Base-by-base conservation (phyloP, 2,888 invertebrate genomes). In the Thysanoteuthis rhombus region DNA sequence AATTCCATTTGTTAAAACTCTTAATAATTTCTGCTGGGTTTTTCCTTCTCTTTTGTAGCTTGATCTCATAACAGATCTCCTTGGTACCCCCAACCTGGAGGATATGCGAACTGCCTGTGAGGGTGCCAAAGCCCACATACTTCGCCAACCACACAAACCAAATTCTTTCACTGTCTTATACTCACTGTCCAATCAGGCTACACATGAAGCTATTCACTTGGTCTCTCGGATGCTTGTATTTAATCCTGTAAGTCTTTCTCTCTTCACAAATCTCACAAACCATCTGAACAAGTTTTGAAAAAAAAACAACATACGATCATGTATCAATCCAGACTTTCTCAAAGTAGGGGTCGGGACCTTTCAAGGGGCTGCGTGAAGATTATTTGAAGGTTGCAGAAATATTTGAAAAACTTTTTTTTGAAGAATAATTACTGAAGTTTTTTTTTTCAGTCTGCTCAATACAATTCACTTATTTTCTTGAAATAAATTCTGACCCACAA, bases 91-190 rank as follows among this genome's bases (percentile, higher is more conserved):
- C 90, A 98, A 98, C 94, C 97, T 98, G 96, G 99, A 99, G 96
- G 99, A 99, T 97, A 99, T 99, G 99, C 98, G 98, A 96, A 98
- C 99, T 97, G 99, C 99, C 93, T 99, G 99, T 97, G 99, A 99
- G 98, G 94, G 98, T 98, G 96, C 98, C 98, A 95, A 98, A 98
- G 95, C 99, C 99, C 97, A 98, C 98, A 96, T 98, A 98, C 95
- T 98, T 98, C 96, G 96, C 98, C 98, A 95, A 98, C 98, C 95
- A 58, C 96, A 95, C 94, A 96, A 96, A 95, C 96, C 96, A 40
- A 96, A 96, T n/a, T 96, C 96, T 93, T 95, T 96, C 94, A 96
- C 96, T 45, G 96, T 96, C 75, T 98, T 99, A 95, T 99, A 99
- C 97, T 98, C 98, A 94, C 98, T 99, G 94, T 98, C 98, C 95